A percentile compares a stretch with the other conserved stretches of the same genome.
Evolutionary conservation across 2,888 invertebrate genomes (phyloP).

Genomic region (Deilephila porcellus): DNA sequence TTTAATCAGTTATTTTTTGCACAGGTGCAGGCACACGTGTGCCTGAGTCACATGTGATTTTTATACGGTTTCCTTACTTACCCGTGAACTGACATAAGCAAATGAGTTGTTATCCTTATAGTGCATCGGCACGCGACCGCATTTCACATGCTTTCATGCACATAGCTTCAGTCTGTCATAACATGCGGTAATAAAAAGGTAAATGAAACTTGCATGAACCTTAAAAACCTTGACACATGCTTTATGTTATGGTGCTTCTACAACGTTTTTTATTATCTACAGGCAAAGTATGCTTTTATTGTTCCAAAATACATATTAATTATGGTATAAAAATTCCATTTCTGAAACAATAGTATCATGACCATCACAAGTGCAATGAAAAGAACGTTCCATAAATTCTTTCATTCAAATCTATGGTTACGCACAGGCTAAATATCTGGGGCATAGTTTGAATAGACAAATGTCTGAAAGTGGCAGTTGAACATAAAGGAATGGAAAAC

Average conservation of each 20-base stretch:
- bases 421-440: conserved; percentile 57
- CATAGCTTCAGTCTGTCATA: conserved; percentile 59
- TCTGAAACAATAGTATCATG: neutral
- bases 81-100: conserved; percentile 41
- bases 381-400: conserved; percentile 39
- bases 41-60: conserved; percentile 45
- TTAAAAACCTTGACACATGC: conserved; percentile 24
- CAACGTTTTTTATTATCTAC: conserved; percentile 6
- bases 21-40: conserved; percentile 48
- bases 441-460: conserved; percentile 73
- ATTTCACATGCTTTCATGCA: conserved; percentile 53
- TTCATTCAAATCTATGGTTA: conserved; percentile 52
- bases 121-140: conserved; percentile 72
- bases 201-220: conserved; percentile 23
- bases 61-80: conserved; percentile 65
- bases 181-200: conserved; percentile 36
- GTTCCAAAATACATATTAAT: neutral
- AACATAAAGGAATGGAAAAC: conserved; percentile 76
- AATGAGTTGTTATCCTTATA: conserved; percentile 57
- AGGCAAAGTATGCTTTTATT: conserved; percentile 14
- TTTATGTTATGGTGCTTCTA: conserved; percentile 24
- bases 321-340: neutral
- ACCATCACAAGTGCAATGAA: conserved; percentile 13
- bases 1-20: conserved; percentile 24
- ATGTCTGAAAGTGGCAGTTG: conserved; percentile 78